Evolutionary conservation across 1,140 invertebrate genomes (phyloP).

Genomic region (Steinernema khuongi): DNA sequence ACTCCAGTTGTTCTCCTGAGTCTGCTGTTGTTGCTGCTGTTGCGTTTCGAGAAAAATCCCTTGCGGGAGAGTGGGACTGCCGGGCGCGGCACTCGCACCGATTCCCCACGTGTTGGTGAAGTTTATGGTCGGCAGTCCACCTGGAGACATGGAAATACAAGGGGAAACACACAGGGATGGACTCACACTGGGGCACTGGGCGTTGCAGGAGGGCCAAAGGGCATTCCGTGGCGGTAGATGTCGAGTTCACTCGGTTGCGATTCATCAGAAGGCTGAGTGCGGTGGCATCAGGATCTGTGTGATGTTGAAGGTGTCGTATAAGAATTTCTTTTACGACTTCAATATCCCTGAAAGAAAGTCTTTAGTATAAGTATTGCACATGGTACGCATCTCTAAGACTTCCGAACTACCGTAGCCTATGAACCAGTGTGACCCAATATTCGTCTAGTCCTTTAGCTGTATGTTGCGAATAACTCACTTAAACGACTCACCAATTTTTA

Average conservation of each 20-base stretch:
- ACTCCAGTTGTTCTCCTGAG: not conserved
- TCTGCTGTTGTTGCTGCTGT: no score
- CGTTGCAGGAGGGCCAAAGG: not conserved
- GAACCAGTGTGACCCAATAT: no score
- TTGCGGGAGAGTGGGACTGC: not conserved
- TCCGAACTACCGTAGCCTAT: no score
- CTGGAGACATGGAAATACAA: not conserved
- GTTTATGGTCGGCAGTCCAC: not conserved
- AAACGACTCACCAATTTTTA: not conserved
- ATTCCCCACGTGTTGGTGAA: not conserved
- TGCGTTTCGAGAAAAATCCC: not conserved
- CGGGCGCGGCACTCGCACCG: not conserved
- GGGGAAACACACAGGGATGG: not conserved
- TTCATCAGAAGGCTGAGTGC: not conserved
- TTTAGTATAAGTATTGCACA: not conserved
- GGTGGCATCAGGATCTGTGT: not conserved
- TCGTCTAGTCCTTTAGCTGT: no score
- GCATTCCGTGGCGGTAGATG: conserved; percentile 13
- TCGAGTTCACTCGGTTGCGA: not conserved
- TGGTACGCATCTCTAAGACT: no score
- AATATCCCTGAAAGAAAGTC: not conserved
- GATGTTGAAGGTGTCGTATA: not conserved
- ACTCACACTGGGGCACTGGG: not conserved
- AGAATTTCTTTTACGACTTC: not conserved
- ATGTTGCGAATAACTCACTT: no score